These are phyloP conservation scores for Sebastes umbrosus DNA, from an alignment of 2,797 vertebrate species.

Conservation along the genomic window DNA sequence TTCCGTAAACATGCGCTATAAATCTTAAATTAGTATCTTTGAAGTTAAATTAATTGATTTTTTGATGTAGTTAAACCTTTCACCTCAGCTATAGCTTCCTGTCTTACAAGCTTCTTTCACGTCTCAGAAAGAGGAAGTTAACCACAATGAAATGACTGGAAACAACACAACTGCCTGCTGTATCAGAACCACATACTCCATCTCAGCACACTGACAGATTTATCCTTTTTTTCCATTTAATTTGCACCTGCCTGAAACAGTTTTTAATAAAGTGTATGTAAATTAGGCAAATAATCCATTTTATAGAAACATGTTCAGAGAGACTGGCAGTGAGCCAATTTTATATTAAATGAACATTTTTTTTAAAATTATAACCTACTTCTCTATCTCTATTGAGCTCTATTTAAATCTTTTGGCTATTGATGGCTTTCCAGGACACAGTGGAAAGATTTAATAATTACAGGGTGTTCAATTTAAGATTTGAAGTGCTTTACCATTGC, in stretches of 20 bases:
- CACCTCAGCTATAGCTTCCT: neutral
- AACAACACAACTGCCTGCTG: slow-evolving; percentile 3
- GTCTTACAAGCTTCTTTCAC: neutral
- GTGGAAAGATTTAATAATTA: neutral
- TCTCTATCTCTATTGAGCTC: neutral
- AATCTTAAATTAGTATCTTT: neutral
- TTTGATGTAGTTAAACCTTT: neutral
- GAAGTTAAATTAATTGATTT: neutral
- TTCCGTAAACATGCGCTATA: no score
- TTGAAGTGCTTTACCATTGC: neutral
- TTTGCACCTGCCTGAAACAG: slow-evolving; percentile 1
- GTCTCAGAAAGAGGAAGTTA: slow-evolving; percentile 35
- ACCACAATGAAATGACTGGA: neutral
- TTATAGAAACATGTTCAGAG: neutral
- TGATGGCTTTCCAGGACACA: neutral
- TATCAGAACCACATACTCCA: neutral
- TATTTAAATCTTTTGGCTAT: neutral
- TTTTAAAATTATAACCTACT: neutral
- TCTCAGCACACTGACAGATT: neutral
- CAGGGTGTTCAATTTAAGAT: neutral
- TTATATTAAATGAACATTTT: neutral
- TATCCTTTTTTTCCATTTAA: neutral
- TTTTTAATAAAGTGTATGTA: neutral
- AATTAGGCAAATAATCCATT: neutral
- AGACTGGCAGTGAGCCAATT: neutral